These are phyloP conservation scores for Auanema freiburgensis DNA, from an alignment of 2,888 invertebrate genomes.

Conservation along the genomic window DNA sequence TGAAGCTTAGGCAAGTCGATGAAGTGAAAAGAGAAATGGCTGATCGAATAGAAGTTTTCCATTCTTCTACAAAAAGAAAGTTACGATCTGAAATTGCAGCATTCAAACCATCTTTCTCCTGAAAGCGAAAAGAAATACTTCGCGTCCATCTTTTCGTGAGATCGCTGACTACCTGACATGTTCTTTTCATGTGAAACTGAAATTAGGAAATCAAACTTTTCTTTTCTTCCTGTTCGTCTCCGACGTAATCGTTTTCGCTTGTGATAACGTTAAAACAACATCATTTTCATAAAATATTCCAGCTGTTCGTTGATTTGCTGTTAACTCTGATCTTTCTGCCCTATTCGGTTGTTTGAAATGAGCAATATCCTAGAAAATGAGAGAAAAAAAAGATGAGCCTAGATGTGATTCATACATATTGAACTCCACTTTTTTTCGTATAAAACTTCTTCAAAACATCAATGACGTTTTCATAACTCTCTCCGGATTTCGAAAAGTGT, in stretches of 20 bases:
- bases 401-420: slow-evolving; percentile 16
- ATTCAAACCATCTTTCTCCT: slow-evolving; percentile 33
- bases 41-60: slow-evolving; percentile 44
- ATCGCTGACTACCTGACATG: slow-evolving; percentile 21
- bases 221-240: slow-evolving; percentile 7
- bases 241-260: slow-evolving; percentile 8
- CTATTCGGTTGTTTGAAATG: slow-evolving; percentile 6
- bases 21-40: slow-evolving; percentile 47
- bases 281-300: slow-evolving; percentile 35
- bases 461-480: slow-evolving; percentile 42
- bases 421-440: slow-evolving; percentile 28
- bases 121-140: slow-evolving; percentile 36
- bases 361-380: slow-evolving; percentile 1
- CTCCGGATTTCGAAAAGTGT: slow-evolving; percentile 36
- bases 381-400: background rate
- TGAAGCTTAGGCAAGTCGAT: slow-evolving; percentile 55
- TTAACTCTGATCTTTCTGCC: slow-evolving; percentile 17
- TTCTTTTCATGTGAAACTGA: background rate
- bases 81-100: background rate
- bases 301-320: slow-evolving; percentile 30
- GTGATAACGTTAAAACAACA: slow-evolving; percentile 15
- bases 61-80: slow-evolving; percentile 26
- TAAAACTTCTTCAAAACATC: slow-evolving; percentile 31
- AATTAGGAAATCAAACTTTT: slow-evolving; percentile 11
- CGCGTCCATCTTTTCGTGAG: slow-evolving; percentile 25